phyloP scores from a whole-genome alignment of 2,888 invertebrate genomes.

The Scaptomyza caliginosa region DNA sequence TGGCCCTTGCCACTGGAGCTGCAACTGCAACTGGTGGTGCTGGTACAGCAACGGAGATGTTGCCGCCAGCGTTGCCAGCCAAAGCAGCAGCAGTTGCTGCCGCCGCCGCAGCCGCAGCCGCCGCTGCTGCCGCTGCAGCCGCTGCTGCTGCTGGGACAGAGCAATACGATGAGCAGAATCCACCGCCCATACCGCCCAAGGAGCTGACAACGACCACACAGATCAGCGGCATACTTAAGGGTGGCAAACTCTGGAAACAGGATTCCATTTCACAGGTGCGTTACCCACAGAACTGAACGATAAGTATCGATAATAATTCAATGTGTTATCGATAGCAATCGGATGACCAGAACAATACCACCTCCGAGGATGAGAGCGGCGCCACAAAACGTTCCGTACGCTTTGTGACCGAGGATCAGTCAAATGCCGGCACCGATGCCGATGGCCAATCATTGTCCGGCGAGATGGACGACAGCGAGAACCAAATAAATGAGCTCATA shows the following conservation, averaged over 20 bases:
- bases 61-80: conserved; percentile 62
- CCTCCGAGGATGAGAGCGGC: conserved; percentile 85
- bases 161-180: conserved; percentile 71
- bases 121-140: conserved; percentile 39
- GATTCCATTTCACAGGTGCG: conserved; percentile 86
- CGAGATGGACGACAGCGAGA: conserved; percentile 80
- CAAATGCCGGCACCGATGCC: conserved; percentile 74
- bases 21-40: conserved; percentile 25
- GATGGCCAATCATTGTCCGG: conserved; percentile 70
- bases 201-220: conserved; percentile 86
- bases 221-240: conserved; percentile 90
- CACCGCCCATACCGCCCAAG: conserved; percentile 82
- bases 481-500: conserved; percentile 83
- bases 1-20: conserved; percentile 7
- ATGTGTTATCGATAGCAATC: conserved; percentile 63
- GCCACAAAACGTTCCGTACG: conserved; percentile 87
- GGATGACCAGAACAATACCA: conserved; percentile 82
- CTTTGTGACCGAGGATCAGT: conserved; percentile 86
- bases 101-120: conserved; percentile 25
- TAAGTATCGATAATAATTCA: not conserved
- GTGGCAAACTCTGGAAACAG: conserved; percentile 90
- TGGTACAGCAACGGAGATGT: conserved; percentile 29
- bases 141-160: conserved; percentile 41
- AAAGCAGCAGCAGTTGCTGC: conserved; percentile 55
- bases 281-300: not conserved